Percentiles rank a stretch among this genome's conserved stretches.
These are phyloP conservation scores for Caradrina clavipalpis DNA, from an alignment of 2,888 invertebrate genomes.

Conservation along the genomic window DNA sequence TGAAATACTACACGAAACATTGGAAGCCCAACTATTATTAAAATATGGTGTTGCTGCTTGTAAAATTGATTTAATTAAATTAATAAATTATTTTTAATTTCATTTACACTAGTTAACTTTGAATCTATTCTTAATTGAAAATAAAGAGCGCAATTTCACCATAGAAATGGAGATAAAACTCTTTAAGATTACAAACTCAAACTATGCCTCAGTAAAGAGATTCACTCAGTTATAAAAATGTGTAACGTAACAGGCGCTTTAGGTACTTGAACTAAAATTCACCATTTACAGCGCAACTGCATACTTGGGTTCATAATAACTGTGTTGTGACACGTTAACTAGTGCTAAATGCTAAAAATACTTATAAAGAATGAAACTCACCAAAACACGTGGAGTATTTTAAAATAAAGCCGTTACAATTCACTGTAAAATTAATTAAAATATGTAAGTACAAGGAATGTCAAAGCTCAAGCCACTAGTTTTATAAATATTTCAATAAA, in stretches of 20 bases:
- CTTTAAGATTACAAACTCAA: neutral
- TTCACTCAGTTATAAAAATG: neutral
- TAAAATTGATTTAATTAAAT: neutral
- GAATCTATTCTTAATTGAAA: constrained; percentile 17
- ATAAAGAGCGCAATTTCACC: neutral
- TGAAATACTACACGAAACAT: constrained; percentile 3
- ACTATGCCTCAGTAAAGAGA: neutral
- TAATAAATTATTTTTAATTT: too few relatives aligned
- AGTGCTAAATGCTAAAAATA: constrained; percentile 13
- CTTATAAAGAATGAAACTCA: constrained; percentile 17
- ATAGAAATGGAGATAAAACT: neutral
- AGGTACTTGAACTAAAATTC: neutral
- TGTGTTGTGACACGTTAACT: neutral
- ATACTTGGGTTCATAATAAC: neutral
- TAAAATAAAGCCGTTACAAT: constrained; percentile 10
- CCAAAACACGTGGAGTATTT: constrained; percentile 18
- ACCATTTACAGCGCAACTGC: neutral
- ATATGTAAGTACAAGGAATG: constrained; percentile 57
- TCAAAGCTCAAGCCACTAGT: neutral
- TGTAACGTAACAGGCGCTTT: neutral
- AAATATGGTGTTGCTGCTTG: neutral
- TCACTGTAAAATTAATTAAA: constrained; percentile 44
- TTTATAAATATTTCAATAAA: constrained; percentile 17
- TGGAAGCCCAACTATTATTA: constrained; percentile 28
- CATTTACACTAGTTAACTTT: constrained; percentile 4